Percentiles rank a stretch among this genome's conserved stretches.
Evolutionary conservation across 2,113 vertebrate genomes (phyloP).

Genomic region (Atherinomorus stipes): DNA sequence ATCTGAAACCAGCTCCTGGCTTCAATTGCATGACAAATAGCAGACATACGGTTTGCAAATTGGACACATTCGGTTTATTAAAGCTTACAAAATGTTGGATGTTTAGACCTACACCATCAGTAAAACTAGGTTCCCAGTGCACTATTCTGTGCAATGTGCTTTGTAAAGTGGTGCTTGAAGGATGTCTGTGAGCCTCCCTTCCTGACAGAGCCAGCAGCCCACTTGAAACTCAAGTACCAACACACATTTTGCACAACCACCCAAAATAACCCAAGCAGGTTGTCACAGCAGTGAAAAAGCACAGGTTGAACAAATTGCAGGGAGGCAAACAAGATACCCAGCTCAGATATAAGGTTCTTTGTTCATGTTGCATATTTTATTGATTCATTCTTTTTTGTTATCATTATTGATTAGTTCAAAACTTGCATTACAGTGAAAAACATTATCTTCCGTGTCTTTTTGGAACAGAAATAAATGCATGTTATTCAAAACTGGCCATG

Average conservation of each 20-base stretch:
- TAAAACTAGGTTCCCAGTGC: conserved; percentile 24
- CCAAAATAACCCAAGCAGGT: conserved; percentile 66
- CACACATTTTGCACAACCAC: conserved; percentile 67
- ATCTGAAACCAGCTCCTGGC: not conserved
- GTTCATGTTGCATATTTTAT: not conserved
- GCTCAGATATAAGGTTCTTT: not conserved
- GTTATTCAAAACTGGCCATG: conserved; percentile 32
- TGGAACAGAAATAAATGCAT: conserved; percentile 12
- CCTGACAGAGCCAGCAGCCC: conserved; percentile 67
- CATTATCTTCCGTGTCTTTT: not conserved
- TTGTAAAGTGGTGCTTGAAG: conserved; percentile 72
- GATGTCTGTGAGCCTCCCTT: conserved; percentile 66
- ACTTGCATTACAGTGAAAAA: not conserved
- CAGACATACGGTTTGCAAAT: conserved; percentile 7
- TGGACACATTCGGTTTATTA: conserved; percentile 6
- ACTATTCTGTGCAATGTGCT: conserved; percentile 54
- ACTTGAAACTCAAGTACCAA: conserved; percentile 76
- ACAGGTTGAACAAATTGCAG: conserved; percentile 31
- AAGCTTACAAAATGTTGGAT: conserved; percentile 46
- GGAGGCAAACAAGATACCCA: not conserved
- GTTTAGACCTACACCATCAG: conserved; percentile 42
- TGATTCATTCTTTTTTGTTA: not conserved
- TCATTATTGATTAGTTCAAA: not conserved
- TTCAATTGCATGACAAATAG: conserved; percentile 1
- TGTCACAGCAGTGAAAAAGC: conserved; percentile 31